Conservation (phyloP, 2,113 vertebrate genomes). For the Syngnathoides biaculeatus region DNA sequence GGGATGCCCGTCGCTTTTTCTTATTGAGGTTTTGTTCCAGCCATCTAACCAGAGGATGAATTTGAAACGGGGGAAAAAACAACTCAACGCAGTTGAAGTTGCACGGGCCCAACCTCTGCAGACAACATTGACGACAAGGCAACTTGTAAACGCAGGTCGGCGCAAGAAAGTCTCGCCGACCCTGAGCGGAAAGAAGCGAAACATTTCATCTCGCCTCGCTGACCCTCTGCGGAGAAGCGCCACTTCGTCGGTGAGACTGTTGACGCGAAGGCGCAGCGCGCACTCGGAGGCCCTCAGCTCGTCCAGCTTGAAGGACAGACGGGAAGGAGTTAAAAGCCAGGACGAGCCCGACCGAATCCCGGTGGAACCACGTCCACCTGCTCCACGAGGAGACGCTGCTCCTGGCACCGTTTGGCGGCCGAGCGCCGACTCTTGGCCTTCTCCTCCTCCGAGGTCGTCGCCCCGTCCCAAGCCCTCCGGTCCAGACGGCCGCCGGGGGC, state of each 20-base stretch:
- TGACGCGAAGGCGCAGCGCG: constrained; percentile 78
- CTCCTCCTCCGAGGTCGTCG: constrained; percentile 79
- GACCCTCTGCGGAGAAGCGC: constrained; percentile 78
- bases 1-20: too few relatives aligned
- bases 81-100: too few relatives aligned
- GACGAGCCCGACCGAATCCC: neutral
- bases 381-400: constrained; percentile 76
- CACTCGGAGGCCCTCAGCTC: constrained; percentile 80
- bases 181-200: neutral
- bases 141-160: too few relatives aligned
- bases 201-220: constrained; percentile 54
- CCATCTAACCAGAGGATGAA: too few relatives aligned
- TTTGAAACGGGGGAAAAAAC: too few relatives aligned
- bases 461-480: constrained; percentile 68
- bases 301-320: constrained; percentile 70
- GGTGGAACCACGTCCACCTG: constrained; percentile 69
- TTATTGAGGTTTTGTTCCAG: too few relatives aligned
- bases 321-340: constrained; percentile 5
- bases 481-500: constrained; percentile 60
- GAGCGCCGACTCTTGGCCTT: constrained; percentile 73
- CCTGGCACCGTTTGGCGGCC: constrained; percentile 72
- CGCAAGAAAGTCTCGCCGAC: too few relatives aligned
- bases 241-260: constrained; percentile 80
- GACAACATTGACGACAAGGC: too few relatives aligned
- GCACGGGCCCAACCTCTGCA: too few relatives aligned